phyloP scores from a whole-genome alignment of 1,140 invertebrate species.

The Dinoponera quadriceps region DNA sequence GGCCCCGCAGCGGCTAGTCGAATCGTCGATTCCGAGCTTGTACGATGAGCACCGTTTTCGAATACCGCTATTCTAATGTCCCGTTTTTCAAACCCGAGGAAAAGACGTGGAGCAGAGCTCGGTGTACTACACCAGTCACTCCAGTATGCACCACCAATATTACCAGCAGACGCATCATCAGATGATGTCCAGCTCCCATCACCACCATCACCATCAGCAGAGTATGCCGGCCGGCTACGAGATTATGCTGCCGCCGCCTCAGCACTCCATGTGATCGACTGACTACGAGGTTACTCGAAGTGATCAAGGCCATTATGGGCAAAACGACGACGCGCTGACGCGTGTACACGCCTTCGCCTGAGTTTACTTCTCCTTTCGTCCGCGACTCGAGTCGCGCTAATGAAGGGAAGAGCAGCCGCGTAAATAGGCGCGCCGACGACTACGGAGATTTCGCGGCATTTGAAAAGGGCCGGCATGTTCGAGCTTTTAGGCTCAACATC shows the following conservation, averaged over 20 bases:
- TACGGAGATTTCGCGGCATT: too few relatives aligned
- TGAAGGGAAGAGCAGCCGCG: neutral
- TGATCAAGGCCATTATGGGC: conserved; percentile 62
- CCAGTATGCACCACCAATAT: conserved; percentile 84
- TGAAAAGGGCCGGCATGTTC: too few relatives aligned
- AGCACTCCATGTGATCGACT: conserved; percentile 83
- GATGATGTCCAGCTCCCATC: conserved; percentile 79
- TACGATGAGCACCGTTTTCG: neutral
- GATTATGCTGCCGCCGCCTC: conserved; percentile 82
- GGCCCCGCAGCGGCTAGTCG: too few relatives aligned
- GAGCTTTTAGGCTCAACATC: too few relatives aligned
- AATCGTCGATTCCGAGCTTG: too few relatives aligned
- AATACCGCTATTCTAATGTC: conserved; percentile 18
- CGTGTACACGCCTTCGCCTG: conserved; percentile 76
- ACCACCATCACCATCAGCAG: conserved; percentile 83
- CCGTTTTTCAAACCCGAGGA: conserved; percentile 64
- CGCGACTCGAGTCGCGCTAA: neutral
- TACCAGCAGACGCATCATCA: conserved; percentile 83
- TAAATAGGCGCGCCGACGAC: too few relatives aligned
- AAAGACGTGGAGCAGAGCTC: conserved; percentile 83
- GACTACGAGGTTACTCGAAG: conserved; percentile 74
- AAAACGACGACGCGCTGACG: conserved; percentile 70
- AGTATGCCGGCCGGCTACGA: conserved; percentile 82
- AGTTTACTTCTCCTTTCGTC: conserved; percentile 30
- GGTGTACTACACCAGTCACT: conserved; percentile 82